Percentiles rank a stretch among this genome's conserved stretches.
Evolutionary conservation across 1,140 invertebrate species (phyloP).

Genomic region (Drosophila pandora): DNA sequence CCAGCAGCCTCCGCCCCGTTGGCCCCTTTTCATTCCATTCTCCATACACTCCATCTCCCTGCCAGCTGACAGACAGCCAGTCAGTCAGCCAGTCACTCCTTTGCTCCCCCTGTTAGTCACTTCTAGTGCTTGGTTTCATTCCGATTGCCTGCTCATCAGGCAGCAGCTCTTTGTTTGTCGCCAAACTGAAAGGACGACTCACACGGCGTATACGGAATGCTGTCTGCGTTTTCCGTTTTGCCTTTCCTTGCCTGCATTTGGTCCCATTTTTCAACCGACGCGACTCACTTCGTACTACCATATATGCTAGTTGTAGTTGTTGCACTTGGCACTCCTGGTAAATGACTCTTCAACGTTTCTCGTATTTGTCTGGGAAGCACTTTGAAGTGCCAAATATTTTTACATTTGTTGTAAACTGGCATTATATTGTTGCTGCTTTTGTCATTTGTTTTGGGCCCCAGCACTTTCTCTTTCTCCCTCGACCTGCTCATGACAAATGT

Average conservation of each 20-base stretch:
- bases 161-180: slow-evolving; percentile 68
- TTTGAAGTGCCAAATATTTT: slow-evolving; percentile 81
- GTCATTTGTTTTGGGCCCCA: slow-evolving; percentile 19
- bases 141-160: slow-evolving; percentile 56
- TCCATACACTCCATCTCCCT: slow-evolving; percentile 4
- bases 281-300: slow-evolving; percentile 25
- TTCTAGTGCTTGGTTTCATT: slow-evolving; percentile 59
- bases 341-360: slow-evolving; percentile 81
- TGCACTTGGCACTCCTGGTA: slow-evolving; percentile 64
- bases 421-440: slow-evolving; percentile 41
- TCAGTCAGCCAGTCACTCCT: slow-evolving; percentile 5
- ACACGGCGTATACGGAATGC: slow-evolving; percentile 54
- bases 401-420: slow-evolving; percentile 61
- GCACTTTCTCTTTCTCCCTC: slow-evolving; percentile 12
- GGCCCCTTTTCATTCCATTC: not conserved
- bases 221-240: slow-evolving; percentile 49
- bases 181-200: slow-evolving; percentile 49
- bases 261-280: slow-evolving; percentile 66
- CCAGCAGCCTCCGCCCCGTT: not conserved
- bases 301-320: slow-evolving; percentile 26
- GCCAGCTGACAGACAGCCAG: not conserved
- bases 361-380: slow-evolving; percentile 78
- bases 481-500: slow-evolving; percentile 40
- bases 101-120: slow-evolving; percentile 17
- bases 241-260: slow-evolving; percentile 56